Evolutionary conservation across 2,797 vertebrate genomes (phyloP).

Genomic region (Xenopus petersii): DNA sequence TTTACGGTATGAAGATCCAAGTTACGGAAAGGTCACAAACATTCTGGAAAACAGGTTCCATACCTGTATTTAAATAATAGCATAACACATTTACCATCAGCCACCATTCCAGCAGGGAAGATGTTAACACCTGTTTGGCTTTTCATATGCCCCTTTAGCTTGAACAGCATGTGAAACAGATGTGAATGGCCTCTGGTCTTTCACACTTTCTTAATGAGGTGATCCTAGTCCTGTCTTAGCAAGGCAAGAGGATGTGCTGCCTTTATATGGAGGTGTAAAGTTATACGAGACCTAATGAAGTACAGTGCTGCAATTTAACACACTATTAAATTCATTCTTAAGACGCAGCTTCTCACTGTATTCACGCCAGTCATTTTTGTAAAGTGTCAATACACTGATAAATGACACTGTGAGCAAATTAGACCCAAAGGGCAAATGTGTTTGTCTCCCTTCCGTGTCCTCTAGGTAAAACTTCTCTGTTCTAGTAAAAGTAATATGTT

Average conservation of each 20-base stretch:
- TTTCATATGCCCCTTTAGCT: constrained; percentile 8
- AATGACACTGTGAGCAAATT: constrained; percentile 40
- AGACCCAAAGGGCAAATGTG: constrained; percentile 35
- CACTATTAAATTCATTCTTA: constrained; percentile 42
- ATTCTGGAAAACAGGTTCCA: no score
- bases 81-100: neutral
- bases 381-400: constrained; percentile 45
- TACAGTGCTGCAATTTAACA: constrained; percentile 46
- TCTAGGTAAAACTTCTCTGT: constrained; percentile 31
- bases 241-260: constrained; percentile 42
- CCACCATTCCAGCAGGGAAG: neutral
- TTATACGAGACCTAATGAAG: constrained; percentile 47
- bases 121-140: constrained; percentile 13
- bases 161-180: constrained; percentile 38
- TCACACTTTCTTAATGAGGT: constrained; percentile 48
- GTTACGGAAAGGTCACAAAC: no score
- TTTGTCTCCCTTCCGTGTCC: constrained; percentile 39
- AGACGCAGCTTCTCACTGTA: constrained; percentile 26
- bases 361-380: constrained; percentile 33
- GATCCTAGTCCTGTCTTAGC: constrained; percentile 25
- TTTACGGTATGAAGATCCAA: no score
- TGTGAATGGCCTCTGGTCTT: constrained; percentile 40
- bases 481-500: constrained; percentile 28
- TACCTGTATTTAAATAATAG: no score
- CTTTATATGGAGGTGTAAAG: constrained; percentile 45